Conservation (phyloP, 2,888 invertebrate species). For the Athalia circularis region DNA sequence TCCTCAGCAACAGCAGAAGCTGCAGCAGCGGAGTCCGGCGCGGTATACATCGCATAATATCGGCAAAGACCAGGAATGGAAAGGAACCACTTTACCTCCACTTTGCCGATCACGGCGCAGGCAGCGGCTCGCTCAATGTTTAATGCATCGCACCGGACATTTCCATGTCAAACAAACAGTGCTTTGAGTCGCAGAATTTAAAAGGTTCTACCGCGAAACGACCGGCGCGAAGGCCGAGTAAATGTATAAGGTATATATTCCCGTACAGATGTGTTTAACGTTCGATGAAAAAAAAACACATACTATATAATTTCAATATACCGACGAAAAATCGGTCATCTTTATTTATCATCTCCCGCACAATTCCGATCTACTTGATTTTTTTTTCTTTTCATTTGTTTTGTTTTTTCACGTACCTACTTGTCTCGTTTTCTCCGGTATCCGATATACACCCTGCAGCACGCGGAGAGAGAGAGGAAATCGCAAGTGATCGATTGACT, state of each 20-base stretch:
- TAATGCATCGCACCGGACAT: constrained; percentile 72
- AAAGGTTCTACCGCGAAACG: constrained; percentile 4
- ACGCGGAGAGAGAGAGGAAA: no score
- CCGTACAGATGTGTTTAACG: no score
- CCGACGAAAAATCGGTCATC: constrained; percentile 61
- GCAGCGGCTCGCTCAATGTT: constrained; percentile 62
- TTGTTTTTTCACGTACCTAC: no score
- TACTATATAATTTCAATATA: background rate
- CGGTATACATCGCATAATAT: no score
- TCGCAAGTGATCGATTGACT: no score
- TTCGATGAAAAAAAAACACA: no score
- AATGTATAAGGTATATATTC: constrained; percentile 29
- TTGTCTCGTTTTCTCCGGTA: no score
- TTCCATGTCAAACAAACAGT: constrained; percentile 73
- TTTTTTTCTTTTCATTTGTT: no score
- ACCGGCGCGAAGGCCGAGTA: constrained; percentile 16
- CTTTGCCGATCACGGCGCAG: constrained; percentile 20
- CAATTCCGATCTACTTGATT: no score
- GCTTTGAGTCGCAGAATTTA: constrained; percentile 73
- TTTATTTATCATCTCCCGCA: constrained; percentile 57
- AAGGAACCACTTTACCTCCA: constrained; percentile 33
- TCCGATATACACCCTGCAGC: no score
- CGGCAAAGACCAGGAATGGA: constrained; percentile 2
- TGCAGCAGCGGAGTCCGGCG: no score
- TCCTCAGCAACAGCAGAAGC: background rate